Base-by-base conservation (phyloP, 2,888 invertebrate genomes). In the Drosophila barbarae region DNA sequence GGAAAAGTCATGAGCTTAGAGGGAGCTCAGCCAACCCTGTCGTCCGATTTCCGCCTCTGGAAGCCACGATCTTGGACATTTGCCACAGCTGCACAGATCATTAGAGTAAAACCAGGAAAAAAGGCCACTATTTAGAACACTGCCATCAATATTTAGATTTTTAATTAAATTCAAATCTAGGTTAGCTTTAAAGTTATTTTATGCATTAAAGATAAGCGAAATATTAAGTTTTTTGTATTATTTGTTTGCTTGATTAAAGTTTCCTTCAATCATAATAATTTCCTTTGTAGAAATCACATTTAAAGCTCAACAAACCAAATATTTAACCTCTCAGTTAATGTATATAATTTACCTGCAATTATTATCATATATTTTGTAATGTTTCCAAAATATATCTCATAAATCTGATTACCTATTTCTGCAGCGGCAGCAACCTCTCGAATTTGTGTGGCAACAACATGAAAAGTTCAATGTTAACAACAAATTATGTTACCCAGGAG, bases 401-500 rank as follows among this genome's bases (percentile, higher is more conserved):
- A 32, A 46, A 46, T 54, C 35, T 49, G 15, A 35, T 47, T 18
- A 47, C 26, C 47, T 18, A 34, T 49, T 47, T 54, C n/a, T 42
- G 39, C 54, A 47, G 13, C 21, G n/a, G 23, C 23, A 13, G 41
- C 42, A 13, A 8, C 42, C 60, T 49, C 34, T 51, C 28, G 15
- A 39, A 32, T 34, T 38, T 46, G 36, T 50, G 46, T 39, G 46
- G 63, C 26, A 42, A 46, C 56, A 63, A 68, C 71, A 76, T 39
- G 56, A 57, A 74, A 69, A 76, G 84, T 84, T 84, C 84, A 80
- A 84, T 80, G 84, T 81, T 72, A 81, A 76, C 84, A 69, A 76
- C 64, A 61, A 71, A 71, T 70, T 71, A 65, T 26, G 32, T 6
- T 46, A 42, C 26, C 59, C 28, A 12, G 46, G 59, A 36, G 35